Percentiles rank a stretch among this genome's conserved stretches.
Evolutionary conservation across 2,797 vertebrate species (phyloP).

Genomic region (Rhincodon typus): DNA sequence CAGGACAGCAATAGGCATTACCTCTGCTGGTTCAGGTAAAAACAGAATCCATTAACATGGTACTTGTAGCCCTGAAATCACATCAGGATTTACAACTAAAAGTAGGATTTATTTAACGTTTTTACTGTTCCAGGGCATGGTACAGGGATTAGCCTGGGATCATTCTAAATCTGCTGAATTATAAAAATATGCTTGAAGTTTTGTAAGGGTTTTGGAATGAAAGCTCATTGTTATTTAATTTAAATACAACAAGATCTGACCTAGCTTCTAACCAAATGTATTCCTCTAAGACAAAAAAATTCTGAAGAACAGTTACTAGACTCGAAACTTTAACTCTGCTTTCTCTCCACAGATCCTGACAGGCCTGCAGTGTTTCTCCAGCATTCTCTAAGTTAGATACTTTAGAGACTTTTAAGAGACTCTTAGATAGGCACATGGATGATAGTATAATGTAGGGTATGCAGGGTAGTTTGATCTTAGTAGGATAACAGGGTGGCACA

Average conservation of each 20-base stretch:
- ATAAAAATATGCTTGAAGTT: not conserved
- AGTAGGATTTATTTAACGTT: not conserved
- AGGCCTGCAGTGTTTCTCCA: too few species aligned
- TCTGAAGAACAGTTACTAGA: too few species aligned
- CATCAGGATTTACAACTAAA: not conserved
- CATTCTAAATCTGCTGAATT: not conserved
- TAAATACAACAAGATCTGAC: not conserved
- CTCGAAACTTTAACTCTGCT: too few species aligned
- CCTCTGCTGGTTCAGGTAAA: not conserved
- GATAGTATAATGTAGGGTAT: too few species aligned
- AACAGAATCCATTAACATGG: not conserved
- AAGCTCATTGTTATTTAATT: not conserved
- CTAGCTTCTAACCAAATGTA: not conserved
- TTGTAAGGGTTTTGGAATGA: not conserved
- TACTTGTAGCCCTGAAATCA: not conserved
- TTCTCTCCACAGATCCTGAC: too few species aligned
- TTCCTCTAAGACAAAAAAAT: not conserved
- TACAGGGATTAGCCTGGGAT: not conserved
- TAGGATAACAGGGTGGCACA: too few species aligned
- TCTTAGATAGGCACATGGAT: too few species aligned
- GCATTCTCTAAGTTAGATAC: too few species aligned
- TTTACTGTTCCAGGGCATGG: not conserved
- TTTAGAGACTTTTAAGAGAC: too few species aligned
- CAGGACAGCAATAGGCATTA: not conserved
- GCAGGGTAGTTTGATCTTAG: too few species aligned